Evolutionary conservation across 2,797 vertebrate genomes (phyloP).

Genomic region (Eulemur mongoz): DNA sequence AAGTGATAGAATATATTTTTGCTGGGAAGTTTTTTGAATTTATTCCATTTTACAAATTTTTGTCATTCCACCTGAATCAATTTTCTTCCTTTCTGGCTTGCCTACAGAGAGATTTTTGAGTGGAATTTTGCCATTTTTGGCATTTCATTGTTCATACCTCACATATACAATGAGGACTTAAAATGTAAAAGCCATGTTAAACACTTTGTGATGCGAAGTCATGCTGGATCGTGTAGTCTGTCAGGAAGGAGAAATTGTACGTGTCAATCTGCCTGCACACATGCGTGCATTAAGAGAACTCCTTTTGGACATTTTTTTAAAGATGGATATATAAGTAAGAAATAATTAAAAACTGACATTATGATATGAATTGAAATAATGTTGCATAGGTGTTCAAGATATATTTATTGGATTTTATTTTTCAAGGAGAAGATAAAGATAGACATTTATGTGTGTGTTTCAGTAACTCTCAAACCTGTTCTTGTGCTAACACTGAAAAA

Average conservation of each 20-base stretch:
- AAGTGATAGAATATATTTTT: not conserved
- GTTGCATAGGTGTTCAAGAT: not conserved
- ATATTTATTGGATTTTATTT: not conserved
- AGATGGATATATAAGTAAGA: not conserved
- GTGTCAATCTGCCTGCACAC: not conserved
- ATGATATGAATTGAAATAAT: not conserved
- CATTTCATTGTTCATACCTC: not conserved
- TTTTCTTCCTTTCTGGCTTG: not conserved
- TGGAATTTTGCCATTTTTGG: not conserved
- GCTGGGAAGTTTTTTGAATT: not conserved
- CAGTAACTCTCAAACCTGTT: not conserved
- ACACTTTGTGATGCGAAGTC: not conserved
- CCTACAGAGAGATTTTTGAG: not conserved
- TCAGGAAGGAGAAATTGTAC: not conserved
- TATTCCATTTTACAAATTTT: not conserved
- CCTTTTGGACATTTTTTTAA: not conserved
- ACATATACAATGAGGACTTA: not conserved
- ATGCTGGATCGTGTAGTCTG: not conserved
- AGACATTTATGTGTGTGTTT: not conserved
- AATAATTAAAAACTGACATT: not conserved
- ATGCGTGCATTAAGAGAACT: not conserved
- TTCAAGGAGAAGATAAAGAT: not conserved
- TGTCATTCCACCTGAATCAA: not conserved
- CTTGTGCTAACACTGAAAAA: too few relatives aligned
- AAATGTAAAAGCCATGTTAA: not conserved